phyloP scores from a whole-genome alignment of 2,797 vertebrate species.

The Triplophysa bombifrons region DNA sequence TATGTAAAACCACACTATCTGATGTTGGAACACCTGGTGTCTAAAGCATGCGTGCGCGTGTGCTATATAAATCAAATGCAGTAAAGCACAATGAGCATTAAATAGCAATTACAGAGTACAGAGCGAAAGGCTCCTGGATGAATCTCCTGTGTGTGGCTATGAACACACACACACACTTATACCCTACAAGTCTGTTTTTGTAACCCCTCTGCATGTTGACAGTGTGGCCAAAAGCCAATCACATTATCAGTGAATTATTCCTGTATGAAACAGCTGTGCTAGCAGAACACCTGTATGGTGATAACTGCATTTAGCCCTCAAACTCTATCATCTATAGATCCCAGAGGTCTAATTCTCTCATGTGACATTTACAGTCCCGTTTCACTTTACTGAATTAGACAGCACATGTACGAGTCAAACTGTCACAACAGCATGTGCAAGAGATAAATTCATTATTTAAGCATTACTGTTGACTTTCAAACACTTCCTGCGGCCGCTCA shows the following conservation, averaged over 20 bases:
- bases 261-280: constrained; percentile 41
- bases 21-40: background rate
- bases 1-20: background rate
- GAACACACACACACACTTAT: background rate
- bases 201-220: constrained; percentile 30
- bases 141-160: background rate
- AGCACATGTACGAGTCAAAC: constrained; percentile 10
- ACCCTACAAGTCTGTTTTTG: constrained; percentile 18
- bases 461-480: constrained; percentile 31
- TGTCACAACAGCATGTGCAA: constrained; percentile 20
- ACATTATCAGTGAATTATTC: constrained; percentile 44
- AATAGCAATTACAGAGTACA: background rate
- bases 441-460: constrained; percentile 36
- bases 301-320: constrained; percentile 24
- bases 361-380: constrained; percentile 8
- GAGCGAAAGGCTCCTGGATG: background rate
- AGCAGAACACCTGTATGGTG: constrained; percentile 24
- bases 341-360: constrained; percentile 12
- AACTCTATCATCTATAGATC: constrained; percentile 15
- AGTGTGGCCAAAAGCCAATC: constrained; percentile 38
- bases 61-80: background rate
- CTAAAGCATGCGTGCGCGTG: background rate
- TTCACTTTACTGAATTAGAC: constrained; percentile 23
- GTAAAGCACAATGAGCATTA: background rate
- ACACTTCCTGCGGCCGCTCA: background rate